Evolutionary conservation across 2,888 invertebrate genomes (phyloP).

Genomic region (Lamproptera curius): DNA sequence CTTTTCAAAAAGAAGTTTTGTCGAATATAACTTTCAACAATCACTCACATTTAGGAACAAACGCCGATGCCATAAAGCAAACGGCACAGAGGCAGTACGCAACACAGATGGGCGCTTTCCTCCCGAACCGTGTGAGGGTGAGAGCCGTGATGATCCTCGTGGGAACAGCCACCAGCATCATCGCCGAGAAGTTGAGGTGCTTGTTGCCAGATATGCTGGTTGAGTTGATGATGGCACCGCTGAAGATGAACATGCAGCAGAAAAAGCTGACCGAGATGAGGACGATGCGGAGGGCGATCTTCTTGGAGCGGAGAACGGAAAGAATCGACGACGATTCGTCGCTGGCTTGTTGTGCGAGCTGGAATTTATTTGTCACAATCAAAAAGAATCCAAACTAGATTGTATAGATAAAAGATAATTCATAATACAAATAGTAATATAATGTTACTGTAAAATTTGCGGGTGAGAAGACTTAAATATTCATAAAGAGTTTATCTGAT

Average conservation of each 20-base stretch:
- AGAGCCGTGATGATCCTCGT: conserved; percentile 66
- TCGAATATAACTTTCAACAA: too few relatives aligned
- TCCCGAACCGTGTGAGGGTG: conserved; percentile 80
- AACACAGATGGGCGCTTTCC: conserved; percentile 64
- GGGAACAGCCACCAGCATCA: conserved; percentile 82
- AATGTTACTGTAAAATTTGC: too few relatives aligned
- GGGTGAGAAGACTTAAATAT: too few relatives aligned
- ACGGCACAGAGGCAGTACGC: conserved; percentile 65
- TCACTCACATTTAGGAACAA: conserved; percentile 71
- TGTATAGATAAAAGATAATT: too few relatives aligned
- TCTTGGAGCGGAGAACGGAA: conserved; percentile 50
- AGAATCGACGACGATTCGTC: conserved; percentile 35
- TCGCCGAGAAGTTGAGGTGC: conserved; percentile 85
- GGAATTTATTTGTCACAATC: too few relatives aligned
- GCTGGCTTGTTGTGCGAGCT: conserved; percentile 32
- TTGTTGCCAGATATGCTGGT: conserved; percentile 85
- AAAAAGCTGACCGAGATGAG: conserved; percentile 81
- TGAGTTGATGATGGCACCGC: conserved; percentile 86
- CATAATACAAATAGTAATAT: too few relatives aligned
- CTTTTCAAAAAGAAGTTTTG: too few relatives aligned
- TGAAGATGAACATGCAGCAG: conserved; percentile 86
- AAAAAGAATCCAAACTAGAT: too few relatives aligned
- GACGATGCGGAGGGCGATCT: conserved; percentile 48
- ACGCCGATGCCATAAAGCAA: conserved; percentile 75
- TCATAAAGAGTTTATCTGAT: too few relatives aligned